phyloP scores from a whole-genome alignment of 1,140 invertebrate species.

The Trachymyrmex cornetzi region DNA sequence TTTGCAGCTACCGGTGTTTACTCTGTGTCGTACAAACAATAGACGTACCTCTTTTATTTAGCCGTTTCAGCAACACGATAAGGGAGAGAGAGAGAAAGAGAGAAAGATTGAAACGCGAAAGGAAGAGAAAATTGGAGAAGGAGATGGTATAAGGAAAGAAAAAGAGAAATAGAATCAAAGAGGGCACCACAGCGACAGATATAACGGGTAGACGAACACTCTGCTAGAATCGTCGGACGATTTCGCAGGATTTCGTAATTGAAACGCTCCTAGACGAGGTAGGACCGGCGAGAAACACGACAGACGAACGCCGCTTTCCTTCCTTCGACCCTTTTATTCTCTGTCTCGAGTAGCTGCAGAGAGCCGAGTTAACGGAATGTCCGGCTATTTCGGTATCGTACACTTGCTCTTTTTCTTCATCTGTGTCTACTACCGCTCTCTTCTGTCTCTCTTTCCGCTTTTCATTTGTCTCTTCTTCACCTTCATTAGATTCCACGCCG shows the following conservation, averaged over 20 bases:
- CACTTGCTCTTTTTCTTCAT: conserved; percentile 28
- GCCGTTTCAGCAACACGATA: conserved; percentile 7
- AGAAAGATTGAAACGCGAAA: background rate
- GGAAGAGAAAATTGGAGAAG: background rate
- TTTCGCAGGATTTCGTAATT: conserved; percentile 77
- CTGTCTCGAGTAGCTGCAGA: conserved; percentile 69
- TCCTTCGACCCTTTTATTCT: conserved; percentile 62
- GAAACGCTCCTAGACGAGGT: conserved; percentile 71
- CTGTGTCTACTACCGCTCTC: conserved; percentile 29
- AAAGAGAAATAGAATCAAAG: conserved; percentile 1
- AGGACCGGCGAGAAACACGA: conserved; percentile 65
- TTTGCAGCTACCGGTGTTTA: conserved; percentile 67
- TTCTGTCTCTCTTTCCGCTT: conserved; percentile 39
- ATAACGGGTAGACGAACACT: conserved; percentile 70
- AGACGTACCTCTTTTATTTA: conserved; percentile 67
- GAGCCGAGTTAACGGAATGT: conserved; percentile 78
- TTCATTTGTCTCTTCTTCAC: conserved; percentile 58
- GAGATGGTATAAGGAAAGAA: no score
- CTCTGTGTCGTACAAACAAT: conserved; percentile 71
- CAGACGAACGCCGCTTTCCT: conserved; percentile 65
- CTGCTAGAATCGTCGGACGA: conserved; percentile 70
- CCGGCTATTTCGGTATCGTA: conserved; percentile 76
- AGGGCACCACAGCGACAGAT: conserved; percentile 62
- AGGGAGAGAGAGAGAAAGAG: background rate
- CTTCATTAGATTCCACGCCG: conserved; percentile 52